Conservation (phyloP, 2,888 invertebrate species). For the Stenurella melanura region DNA sequence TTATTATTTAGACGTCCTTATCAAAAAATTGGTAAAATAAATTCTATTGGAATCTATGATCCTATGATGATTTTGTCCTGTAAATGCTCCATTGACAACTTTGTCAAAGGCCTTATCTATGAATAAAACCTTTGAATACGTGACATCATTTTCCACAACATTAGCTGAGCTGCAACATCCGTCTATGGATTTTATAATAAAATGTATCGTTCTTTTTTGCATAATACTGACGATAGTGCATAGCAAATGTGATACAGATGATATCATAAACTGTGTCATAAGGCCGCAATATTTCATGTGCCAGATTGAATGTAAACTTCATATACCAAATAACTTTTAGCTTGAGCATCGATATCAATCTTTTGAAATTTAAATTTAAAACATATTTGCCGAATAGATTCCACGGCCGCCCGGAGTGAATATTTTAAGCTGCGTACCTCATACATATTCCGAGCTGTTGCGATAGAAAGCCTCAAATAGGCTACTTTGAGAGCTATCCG, state of each 20-base stretch:
- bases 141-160: neutral
- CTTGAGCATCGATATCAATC: slow-evolving; percentile 22
- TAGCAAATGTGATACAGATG: neutral
- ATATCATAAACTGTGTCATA: neutral
- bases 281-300: slow-evolving; percentile 5
- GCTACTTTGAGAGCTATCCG: neutral
- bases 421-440: neutral
- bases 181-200: slow-evolving; percentile 23
- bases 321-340: slow-evolving; percentile 13
- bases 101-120: too few relatives aligned
- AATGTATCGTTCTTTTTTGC: neutral
- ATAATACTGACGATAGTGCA: neutral
- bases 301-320: slow-evolving; percentile 10
- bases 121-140: neutral
- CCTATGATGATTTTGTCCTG: too few relatives aligned
- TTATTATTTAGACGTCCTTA: too few relatives aligned
- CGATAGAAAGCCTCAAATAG: neutral
- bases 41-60: too few relatives aligned
- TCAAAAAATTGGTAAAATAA: too few relatives aligned
- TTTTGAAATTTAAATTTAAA: slow-evolving; percentile 24
- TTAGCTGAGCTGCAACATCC: neutral
- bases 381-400: slow-evolving; percentile 16
- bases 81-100: too few relatives aligned
- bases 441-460: neutral
- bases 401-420: neutral